Evolutionary conservation across 2,888 invertebrate genomes (phyloP).

Genomic region (Macaria notata): DNA sequence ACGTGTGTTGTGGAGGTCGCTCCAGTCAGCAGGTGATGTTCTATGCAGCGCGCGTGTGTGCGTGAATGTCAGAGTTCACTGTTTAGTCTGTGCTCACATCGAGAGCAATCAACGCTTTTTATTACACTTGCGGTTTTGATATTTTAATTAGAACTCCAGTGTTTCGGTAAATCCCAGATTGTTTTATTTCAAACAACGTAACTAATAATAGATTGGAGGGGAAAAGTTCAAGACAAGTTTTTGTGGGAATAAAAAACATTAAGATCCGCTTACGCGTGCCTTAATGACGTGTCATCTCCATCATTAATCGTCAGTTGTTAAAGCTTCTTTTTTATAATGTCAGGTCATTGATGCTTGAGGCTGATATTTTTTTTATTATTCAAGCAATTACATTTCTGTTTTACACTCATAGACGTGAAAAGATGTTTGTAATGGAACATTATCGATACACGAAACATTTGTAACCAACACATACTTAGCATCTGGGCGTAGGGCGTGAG

Average conservation of each 20-base stretch:
- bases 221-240: slow-evolving; percentile 9
- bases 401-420: too few relatives aligned
- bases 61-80: slow-evolving; percentile 75
- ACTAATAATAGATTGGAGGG: slow-evolving; percentile 3
- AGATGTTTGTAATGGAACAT: too few relatives aligned
- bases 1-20: slow-evolving; percentile 68
- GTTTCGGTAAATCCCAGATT: slow-evolving; percentile 14
- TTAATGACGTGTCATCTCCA: slow-evolving; percentile 15
- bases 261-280: slow-evolving; percentile 21
- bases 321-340: background rate
- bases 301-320: slow-evolving; percentile 5
- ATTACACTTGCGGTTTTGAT: slow-evolving; percentile 1
- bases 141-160: background rate
- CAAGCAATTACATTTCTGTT: too few relatives aligned
- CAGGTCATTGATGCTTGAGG: too few relatives aligned
- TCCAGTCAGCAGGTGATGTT: slow-evolving; percentile 71
- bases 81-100: slow-evolving; percentile 40
- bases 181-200: background rate
- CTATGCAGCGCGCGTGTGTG: slow-evolving; percentile 54
- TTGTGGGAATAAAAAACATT: slow-evolving; percentile 1
- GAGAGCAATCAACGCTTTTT: slow-evolving; percentile 18
- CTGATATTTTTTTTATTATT: too few relatives aligned
- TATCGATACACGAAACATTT: too few relatives aligned
- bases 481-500: too few relatives aligned
- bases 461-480: too few relatives aligned